Conservation (phyloP, 2,113 vertebrate species). For the Progne subis region DNA sequence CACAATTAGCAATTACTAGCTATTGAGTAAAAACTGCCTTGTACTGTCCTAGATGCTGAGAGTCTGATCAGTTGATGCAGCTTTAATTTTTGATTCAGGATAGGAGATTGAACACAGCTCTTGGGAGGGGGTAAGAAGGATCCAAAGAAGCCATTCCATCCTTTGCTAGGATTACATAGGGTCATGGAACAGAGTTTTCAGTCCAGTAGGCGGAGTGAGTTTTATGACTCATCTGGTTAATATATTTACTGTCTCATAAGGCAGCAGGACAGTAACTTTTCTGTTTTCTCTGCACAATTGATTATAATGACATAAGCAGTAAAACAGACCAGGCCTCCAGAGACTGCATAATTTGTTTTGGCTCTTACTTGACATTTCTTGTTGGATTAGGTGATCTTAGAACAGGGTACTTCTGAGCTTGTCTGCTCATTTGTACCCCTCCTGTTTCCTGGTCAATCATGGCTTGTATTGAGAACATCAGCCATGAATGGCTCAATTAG, state of each 20-base stretch:
- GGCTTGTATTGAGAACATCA: background rate
- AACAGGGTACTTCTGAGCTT: background rate
- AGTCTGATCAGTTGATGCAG: background rate
- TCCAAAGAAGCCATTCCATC: background rate
- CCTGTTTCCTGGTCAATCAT: constrained; percentile 15
- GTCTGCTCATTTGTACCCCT: constrained; percentile 10
- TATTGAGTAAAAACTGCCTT: background rate
- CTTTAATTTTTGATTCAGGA: background rate
- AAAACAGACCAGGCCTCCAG: constrained; percentile 34
- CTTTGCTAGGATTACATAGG: background rate
- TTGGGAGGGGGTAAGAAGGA: constrained; percentile 9
- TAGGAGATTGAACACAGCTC: background rate
- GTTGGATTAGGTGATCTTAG: constrained; percentile 27
- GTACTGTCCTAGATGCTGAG: background rate
- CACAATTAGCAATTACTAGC: background rate
- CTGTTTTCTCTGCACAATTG: constrained; percentile 38
- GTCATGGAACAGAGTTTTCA: constrained; percentile 29
- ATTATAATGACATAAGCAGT: constrained; percentile 56
- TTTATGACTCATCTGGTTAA: constrained; percentile 63
- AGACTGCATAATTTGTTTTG: constrained; percentile 37
- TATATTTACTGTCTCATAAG: constrained; percentile 50
- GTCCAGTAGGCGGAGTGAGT: constrained; percentile 15
- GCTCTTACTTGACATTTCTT: constrained; percentile 2
- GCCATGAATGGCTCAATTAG: constrained; percentile 8
- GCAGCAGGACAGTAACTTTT: constrained; percentile 43